Base-by-base conservation (phyloP, 2,888 invertebrate genomes). In the Megalurothrips usitatus region DNA sequence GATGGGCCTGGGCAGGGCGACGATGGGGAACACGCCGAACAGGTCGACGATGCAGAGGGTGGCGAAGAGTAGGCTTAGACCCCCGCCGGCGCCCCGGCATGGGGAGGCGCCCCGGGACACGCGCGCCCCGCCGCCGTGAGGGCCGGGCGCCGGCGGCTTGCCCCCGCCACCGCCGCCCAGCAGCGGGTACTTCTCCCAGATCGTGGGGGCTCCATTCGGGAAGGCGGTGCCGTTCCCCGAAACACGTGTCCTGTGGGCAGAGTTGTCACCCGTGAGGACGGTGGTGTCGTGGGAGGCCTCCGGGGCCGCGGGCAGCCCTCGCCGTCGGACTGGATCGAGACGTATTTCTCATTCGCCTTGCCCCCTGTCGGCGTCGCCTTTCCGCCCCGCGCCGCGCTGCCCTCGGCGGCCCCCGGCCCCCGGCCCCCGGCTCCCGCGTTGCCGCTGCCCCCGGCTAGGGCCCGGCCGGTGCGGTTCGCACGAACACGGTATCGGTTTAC, bases 21-120 rank as follows among this genome's bases (percentile, higher is more conserved):
- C 90, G 1, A 95, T 91, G 0, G 95, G 95, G 85, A 95, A 94
- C 0, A 95, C 94, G 78, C 95, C 95, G 85, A 95, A 94, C 79
- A 95, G 90, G 86, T 95, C 95, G 26, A 95, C 89, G 47, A 95
- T 92, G 86, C 94, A 95, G 75, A 94, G 88, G 19, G 92, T 89
- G 0, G 94, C 92, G 86, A 94, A 92, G 79, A 93, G 86, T 4
- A 93, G 88, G 52, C 93, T 92, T 9, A 95, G 89, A 0, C 92
- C 91, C 0, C 87, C 34, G 17, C 78, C n/a, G 23, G 11, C 78
- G 52, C 48, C 58, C 17, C 14, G 58, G 19, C 58, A 17, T 0
- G 58, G 58, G 14, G 58, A 17, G 17, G 14, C 58, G 12, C 17
- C 19, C 19, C 19, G 0, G 58, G 58, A 58, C 12, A 6, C 52